Evolutionary conservation across 2,113 vertebrate genomes (phyloP).

Genomic region (Bubo scandiacus): DNA sequence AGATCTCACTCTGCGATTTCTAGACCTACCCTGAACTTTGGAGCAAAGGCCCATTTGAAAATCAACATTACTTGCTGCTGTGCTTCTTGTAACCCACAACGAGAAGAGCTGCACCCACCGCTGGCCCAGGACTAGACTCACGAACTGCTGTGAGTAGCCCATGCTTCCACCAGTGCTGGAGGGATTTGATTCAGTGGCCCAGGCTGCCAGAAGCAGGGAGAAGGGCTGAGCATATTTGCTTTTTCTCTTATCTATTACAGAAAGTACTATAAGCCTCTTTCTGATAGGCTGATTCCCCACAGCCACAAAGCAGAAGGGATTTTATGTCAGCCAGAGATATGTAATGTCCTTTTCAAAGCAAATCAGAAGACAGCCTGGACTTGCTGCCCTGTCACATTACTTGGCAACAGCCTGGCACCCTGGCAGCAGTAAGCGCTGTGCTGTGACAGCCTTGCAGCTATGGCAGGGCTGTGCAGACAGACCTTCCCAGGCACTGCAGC

Average conservation of each 20-base stretch:
- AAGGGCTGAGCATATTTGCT: neutral
- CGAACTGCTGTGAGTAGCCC: neutral
- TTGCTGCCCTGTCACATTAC: constrained; percentile 36
- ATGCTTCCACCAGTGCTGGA: neutral
- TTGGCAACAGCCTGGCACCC: constrained; percentile 40
- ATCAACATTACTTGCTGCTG: neutral
- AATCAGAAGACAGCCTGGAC: constrained; percentile 37
- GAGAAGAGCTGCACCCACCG: neutral
- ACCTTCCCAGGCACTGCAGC: neutral
- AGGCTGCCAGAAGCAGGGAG: neutral
- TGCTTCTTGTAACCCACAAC: neutral
- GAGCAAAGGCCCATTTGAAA: neutral
- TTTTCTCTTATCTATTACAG: neutral
- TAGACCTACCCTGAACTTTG: neutral
- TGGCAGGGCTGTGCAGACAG: neutral
- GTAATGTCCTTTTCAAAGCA: constrained; percentile 39
- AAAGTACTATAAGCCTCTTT: neutral
- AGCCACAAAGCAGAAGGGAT: neutral
- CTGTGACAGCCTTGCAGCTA: neutral
- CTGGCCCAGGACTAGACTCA: neutral
- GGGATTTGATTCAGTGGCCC: neutral
- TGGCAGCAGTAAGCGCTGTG: neutral
- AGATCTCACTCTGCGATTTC: neutral
- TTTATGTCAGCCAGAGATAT: neutral
- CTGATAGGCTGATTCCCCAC: neutral